Conservation (phyloP, 2,888 invertebrate genomes). For the Rhyacophila evoluta region DNA sequence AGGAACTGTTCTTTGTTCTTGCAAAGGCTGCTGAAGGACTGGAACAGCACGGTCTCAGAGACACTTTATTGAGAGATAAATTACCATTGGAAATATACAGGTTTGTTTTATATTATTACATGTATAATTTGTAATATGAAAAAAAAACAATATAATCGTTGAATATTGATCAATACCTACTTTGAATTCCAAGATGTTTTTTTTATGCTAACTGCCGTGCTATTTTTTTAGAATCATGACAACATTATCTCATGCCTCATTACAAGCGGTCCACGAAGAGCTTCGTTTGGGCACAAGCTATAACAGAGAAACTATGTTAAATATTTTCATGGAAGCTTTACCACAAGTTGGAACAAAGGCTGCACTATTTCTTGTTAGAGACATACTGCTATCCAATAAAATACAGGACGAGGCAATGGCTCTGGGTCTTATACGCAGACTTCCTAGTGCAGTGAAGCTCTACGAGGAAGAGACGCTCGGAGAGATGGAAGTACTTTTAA, state of each 20-base stretch:
- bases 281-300: conserved; percentile 79
- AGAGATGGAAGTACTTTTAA: conserved; percentile 69
- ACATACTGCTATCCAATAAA: conserved; percentile 56
- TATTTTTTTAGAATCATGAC: conserved; percentile 62
- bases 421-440: conserved; percentile 48
- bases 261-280: conserved; percentile 68
- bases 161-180: too few relatives aligned
- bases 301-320: conserved; percentile 78
- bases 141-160: too few relatives aligned
- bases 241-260: conserved; percentile 61
- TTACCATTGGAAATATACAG: conserved; percentile 50
- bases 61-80: conserved; percentile 50
- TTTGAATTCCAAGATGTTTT: too few relatives aligned
- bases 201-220: too few relatives aligned
- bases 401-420: background rate
- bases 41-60: conserved; percentile 48
- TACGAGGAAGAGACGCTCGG: conserved; percentile 68
- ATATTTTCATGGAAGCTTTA: conserved; percentile 79
- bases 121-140: too few relatives aligned
- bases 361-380: conserved; percentile 74
- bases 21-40: conserved; percentile 45
- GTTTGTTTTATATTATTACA: conserved; percentile 23
- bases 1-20: conserved; percentile 34
- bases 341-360: conserved; percentile 78
- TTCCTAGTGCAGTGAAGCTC: conserved; percentile 78